phyloP scores from a whole-genome alignment of 2,888 invertebrate genomes.

The Trachelus tabidus region DNA sequence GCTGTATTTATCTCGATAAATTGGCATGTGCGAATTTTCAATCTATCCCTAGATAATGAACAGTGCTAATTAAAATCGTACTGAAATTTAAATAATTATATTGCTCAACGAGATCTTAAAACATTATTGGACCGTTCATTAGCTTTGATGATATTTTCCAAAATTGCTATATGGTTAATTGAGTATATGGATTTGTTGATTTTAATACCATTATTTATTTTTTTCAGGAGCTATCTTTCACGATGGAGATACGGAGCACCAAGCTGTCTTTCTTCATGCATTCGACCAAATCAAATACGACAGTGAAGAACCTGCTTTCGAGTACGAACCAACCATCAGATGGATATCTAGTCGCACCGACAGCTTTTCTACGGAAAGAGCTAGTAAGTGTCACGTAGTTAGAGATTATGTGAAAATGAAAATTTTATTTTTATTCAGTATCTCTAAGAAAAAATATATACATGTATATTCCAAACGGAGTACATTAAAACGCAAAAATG shows the following conservation, averaged over 20 bases:
- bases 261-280: slow-evolving; percentile 45
- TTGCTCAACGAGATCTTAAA: not conserved
- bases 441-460: too few relatives aligned
- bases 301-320: slow-evolving; percentile 45
- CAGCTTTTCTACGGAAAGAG: slow-evolving; percentile 49
- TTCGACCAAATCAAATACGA: slow-evolving; percentile 38
- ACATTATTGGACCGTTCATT: not conserved
- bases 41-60: not conserved
- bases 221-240: slow-evolving; percentile 57
- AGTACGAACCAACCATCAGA: slow-evolving; percentile 37
- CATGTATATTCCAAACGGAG: too few relatives aligned
- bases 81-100: not conserved
- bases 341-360: slow-evolving; percentile 48
- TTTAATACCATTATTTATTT: not conserved
- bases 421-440: not conserved
- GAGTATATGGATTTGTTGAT: not conserved
- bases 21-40: not conserved
- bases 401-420: not conserved
- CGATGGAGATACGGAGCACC: slow-evolving; percentile 44
- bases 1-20: not conserved
- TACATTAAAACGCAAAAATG: not conserved
- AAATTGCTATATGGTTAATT: not conserved
- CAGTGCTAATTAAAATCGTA: not conserved
- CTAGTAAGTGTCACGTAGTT: slow-evolving; percentile 30
- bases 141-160: not conserved